Evolutionary conservation across 2,797 vertebrate species (phyloP), one percentile per base, ranked within the genome.

Genomic region (Pipistrellus pipistrellus): DNA sequence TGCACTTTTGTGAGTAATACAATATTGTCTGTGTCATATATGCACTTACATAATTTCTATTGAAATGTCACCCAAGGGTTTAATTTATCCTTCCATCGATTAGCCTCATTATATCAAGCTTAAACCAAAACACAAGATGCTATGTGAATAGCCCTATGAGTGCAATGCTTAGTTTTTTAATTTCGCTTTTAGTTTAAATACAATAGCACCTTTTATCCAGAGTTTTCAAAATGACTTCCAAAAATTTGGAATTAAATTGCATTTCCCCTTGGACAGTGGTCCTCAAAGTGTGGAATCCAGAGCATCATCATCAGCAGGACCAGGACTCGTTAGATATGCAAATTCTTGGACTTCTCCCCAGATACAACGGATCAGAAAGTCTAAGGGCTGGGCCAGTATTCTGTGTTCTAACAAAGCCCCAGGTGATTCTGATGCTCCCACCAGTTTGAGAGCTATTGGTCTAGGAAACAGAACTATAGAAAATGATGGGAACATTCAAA

Each of bases 61-160:
- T 90, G 69, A 87, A 91, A 85, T 57, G 38, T 66, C 75, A 78
- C 83, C 76, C 14, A 51, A 59, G 77, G 91, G 69, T 88, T 85
- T 96, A 57, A 91, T 87, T 87, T 93, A 84, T 90, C 57, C 17
- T 48, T 93, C 59, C 32, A 23, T 66, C 71, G 4, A 62, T 62
- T 64, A 87, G 44, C 62, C 53, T 93, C 76, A 83, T 62, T 83
- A 72, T 41, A 71, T 75, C 55, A 83, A 96, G 78, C 55, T 25
- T 73, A 82, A 94, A 90, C 76, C 44, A 57, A 83, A 91, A 69
- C 41, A 76, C 46, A 81, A 75, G n/a, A 76, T n/a, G 27, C 27
- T 59, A 27, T 9, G 18, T 38, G 76, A 88, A 30, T 2, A 77
- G 53, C 51, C 30, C 51, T 66, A 53, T 51, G 41, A 66, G 38